phyloP scores from a whole-genome alignment of 1,140 invertebrate genomes.

The Drosophila parvula region DNA sequence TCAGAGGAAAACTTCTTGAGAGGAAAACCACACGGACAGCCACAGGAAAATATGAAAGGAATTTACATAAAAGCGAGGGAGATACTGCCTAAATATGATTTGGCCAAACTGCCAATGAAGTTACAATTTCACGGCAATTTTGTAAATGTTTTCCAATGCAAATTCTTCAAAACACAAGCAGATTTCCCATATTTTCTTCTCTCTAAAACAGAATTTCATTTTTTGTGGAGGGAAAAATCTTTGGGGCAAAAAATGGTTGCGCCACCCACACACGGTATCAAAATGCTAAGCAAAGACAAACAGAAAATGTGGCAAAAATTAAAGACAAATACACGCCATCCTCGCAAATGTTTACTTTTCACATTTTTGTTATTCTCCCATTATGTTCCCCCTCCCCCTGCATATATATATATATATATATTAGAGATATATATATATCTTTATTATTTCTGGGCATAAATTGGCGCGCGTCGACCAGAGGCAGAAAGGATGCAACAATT shows the following conservation, averaged over 20 bases:
- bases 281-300: conserved; percentile 41
- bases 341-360: conserved; percentile 17
- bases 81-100: neutral
- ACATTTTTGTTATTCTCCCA: conserved; percentile 14
- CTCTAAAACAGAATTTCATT: neutral
- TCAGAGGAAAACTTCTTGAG: conserved; percentile 3
- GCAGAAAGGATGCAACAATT: conserved; percentile 25
- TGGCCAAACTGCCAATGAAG: too few relatives aligned
- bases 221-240: neutral
- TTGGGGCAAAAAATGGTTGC: conserved; percentile 1
- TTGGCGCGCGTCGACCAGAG: conserved; percentile 11
- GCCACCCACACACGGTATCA: conserved; percentile 36
- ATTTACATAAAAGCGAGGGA: conserved; percentile 1
- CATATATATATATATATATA: neutral
- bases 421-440: neutral
- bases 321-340: conserved; percentile 18
- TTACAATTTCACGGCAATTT: conserved; percentile 1
- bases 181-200: neutral
- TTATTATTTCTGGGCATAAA: conserved; percentile 7
- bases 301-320: conserved; percentile 24
- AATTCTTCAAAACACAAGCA: neutral
- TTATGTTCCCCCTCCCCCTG: neutral
- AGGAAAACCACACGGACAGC: neutral
- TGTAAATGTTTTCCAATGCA: conserved; percentile 8
- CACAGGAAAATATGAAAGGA: conserved; percentile 5